Conservation (phyloP, 2,888 invertebrate species). For the Noctua pronuba region DNA sequence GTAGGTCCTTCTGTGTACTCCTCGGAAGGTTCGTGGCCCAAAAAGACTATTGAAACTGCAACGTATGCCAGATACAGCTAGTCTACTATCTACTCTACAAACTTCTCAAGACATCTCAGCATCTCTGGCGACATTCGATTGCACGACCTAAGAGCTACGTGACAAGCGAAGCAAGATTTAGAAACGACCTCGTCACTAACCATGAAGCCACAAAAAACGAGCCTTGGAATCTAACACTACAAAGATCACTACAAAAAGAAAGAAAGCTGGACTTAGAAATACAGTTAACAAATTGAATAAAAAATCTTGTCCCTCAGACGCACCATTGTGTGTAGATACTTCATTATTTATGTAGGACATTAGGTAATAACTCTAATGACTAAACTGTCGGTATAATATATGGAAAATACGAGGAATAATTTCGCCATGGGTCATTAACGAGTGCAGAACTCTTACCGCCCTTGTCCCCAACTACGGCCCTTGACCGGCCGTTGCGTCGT, state of each 20-base stretch:
- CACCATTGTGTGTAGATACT: constrained; percentile 25
- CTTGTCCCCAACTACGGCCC: constrained; percentile 51
- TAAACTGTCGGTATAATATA: constrained; percentile 25
- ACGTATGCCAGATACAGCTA: neutral
- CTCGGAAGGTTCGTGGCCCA: neutral
- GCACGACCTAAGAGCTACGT: constrained; percentile 17
- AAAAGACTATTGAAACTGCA: neutral
- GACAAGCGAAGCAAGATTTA: constrained; percentile 39
- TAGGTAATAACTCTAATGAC: constrained; percentile 32
- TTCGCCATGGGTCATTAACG: constrained; percentile 47
- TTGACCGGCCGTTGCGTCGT: constrained; percentile 55
- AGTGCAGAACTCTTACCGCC: constrained; percentile 46
- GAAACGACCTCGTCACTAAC: constrained; percentile 54
- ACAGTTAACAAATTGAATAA: constrained; percentile 49
- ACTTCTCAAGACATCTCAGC: neutral
- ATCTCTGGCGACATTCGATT: constrained; percentile 4
- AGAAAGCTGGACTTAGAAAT: constrained; percentile 53
- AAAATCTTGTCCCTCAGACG: constrained; percentile 50
- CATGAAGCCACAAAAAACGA: constrained; percentile 57
- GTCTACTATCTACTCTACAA: neutral
- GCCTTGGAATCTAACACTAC: constrained; percentile 55
- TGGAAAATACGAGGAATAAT: constrained; percentile 23
- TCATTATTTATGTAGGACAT: constrained; percentile 21
- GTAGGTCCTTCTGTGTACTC: too few relatives aligned
- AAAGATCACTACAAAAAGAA: constrained; percentile 57